Conservation (phyloP, 2,888 invertebrate species). For the Amphipyra tragopoginis region DNA sequence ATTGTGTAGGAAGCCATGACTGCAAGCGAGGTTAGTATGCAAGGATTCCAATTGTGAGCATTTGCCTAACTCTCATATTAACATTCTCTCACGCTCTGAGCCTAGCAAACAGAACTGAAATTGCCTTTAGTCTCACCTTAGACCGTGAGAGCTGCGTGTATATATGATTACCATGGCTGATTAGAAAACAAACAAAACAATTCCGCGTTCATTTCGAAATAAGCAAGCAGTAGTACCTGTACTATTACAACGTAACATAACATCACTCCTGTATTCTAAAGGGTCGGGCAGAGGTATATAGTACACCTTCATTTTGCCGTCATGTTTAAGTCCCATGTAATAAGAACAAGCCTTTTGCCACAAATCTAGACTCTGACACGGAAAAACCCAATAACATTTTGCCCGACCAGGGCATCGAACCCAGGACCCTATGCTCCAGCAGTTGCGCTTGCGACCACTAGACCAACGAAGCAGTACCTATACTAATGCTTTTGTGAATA, state of each 20-base stretch:
- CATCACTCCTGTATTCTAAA: too few species aligned
- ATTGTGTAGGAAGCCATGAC: conserved; percentile 11
- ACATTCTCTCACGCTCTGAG: conserved; percentile 46
- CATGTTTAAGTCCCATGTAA: too few species aligned
- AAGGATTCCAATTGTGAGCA: conserved; percentile 53
- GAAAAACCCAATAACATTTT: too few species aligned
- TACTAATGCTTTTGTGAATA: neutral
- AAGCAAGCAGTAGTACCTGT: neutral
- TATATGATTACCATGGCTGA: conserved; percentile 8
- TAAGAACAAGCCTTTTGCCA: too few species aligned
- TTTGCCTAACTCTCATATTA: conserved; percentile 38
- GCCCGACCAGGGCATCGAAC: too few species aligned
- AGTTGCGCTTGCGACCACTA: too few species aligned
- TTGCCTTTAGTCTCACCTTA: conserved; percentile 47
- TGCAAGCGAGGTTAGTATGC: conserved; percentile 43
- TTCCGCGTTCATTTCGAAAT: conserved; percentile 16
- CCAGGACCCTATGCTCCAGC: too few species aligned
- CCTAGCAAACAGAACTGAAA: conserved; percentile 47
- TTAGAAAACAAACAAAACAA: conserved; percentile 5
- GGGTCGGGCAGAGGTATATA: too few species aligned
- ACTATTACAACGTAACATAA: too few species aligned
- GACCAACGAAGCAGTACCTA: too few species aligned
- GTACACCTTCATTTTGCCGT: too few species aligned
- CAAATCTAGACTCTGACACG: too few species aligned
- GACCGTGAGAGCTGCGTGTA: conserved; percentile 39